Base-by-base conservation (phyloP, 2,113 vertebrate genomes). In the Atlantisia rogersi region DNA sequence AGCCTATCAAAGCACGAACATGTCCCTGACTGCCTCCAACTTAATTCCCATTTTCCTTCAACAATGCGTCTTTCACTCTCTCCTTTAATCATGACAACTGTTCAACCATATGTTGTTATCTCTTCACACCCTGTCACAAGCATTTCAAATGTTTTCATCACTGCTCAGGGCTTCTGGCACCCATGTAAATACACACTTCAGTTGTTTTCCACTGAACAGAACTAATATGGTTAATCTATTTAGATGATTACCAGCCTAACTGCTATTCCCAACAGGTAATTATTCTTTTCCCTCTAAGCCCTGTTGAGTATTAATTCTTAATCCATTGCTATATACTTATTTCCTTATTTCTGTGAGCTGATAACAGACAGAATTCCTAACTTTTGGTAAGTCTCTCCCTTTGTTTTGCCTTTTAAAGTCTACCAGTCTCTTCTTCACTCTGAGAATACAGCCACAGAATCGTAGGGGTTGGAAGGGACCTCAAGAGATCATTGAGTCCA, bases 61-160 rank as follows among this genome's bases (percentile, higher is more conserved):
- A 88, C 82, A 88, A 93, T 26, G 19, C 58, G 48, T 73, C 88
- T 85, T 93, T 73, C 88, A 25, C 44, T 12, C 78, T 76, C 59
- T 62, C 5, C 85, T 91, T 44, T 3, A 60, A 85, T 69, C 75
- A 15, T 0, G 20, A 80, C 94, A 97, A 93, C 55, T 91, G 92
- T 63, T 95, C 82, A 44, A 6, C 88, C 96, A 93, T 52, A 94
- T 74, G 94, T 88, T 80, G 82, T 62, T 90, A 64, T 53, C 59
- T 80, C 82, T 65, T 88, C 82, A 67, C 79, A 92, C 32, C 32
- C 87, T 62, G 48, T 67, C 94, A 94, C 56, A 71, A 81, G 69
- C 28, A 89, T 59, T 92, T 89, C 56, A 71, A 91, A 84, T 75
- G 90, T 91, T 97, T 96, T 86, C 60, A 63, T 63, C 56, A 9